Base-by-base conservation (phyloP, 2,797 vertebrate genomes). In the Jordanella pulchra region DNA sequence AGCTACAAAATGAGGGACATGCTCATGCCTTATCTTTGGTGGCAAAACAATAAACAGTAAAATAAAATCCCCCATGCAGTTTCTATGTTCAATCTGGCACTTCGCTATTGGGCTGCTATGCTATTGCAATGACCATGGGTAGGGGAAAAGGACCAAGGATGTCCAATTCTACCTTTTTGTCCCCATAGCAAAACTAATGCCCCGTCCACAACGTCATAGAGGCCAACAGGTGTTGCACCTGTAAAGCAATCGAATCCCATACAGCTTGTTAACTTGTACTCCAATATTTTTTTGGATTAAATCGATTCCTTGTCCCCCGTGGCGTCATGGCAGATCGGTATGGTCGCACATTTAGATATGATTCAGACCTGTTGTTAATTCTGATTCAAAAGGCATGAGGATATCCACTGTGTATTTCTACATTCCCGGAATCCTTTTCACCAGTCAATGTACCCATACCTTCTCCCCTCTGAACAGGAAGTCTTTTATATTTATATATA, bases 21-120 rank as follows among this genome's bases (percentile, higher is more conserved):
- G 76, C 83, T 85, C 78, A 68, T 54, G 79, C 72, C 54, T 82
- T 67, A 21, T 77, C 85, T 80, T 88, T 83, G 83, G 75, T 71
- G 86, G 84, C 77, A 60, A 53, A 65, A 79, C 13, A 60, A 39
- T 21, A 32, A 39, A 81, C 77, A 60, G 35, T 63, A 79, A n/a
- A 60, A 39, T 21, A 32, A 39, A 81, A 80, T 69, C 80, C 80
- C 53, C 76, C 56, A 0, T 39, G 72, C 78, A 70, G 65, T 87
- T 71, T 67, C 23, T 75, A 69, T 72, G 75, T 75, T 44, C 78
- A 87, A 84, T 81, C 75, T 75, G 28, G 39, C 68, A n/a, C 67
- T 72, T 73, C 30, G 39, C 60, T 18, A 63, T 51, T 51, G 39
- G 0, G 65, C 42, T 82, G 32, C 12, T 63, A 54, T 72, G 76